Base-by-base conservation (phyloP, 1,140 invertebrate genomes). In the Brachionus paranguensis region DNA sequence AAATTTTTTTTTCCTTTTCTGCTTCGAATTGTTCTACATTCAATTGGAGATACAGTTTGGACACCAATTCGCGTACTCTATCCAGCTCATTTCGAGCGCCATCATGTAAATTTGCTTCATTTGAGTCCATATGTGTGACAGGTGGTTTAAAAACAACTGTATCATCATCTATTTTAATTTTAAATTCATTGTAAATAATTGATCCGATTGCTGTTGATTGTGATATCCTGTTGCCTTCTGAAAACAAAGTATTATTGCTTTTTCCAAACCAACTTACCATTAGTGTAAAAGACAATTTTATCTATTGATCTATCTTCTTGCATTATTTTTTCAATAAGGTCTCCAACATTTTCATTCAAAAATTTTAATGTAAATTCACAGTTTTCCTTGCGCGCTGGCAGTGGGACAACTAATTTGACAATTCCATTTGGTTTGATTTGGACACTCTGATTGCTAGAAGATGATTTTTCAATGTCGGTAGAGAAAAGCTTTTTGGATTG, bases 361-460 rank as follows among this genome's bases (percentile, higher is more conserved):
- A 83, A 83, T 37, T 83, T 83, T 10, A 83, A 6, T 8, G n/a
- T 24, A 45, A 83, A 83, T 55, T 68, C 60, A 27, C 81, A 83
- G 45, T 50, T 33, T 72, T 83, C 81, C 70, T 72, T 43, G 45
- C 47, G 14, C 8, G 64, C 60, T 17, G 81, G 81, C 5, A 83
- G 14, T 4, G 10, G 17, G 8, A 81, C 8, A 6, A 81, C 53
- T 14, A 81, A 37, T 47, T 81, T 81, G 6, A 81, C 41, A 3
- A 14, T 14, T 17, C 78, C 78, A 24, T 81, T 81, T 20, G 68
- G 53, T 47, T 14, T 47, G 14, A 47, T 47, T 47, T 12, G 11
- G 11, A 47, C 11, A n/a, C 45, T 47, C 3, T 47, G 11, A 14
- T 47, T 47, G 45, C 14, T 14, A 47, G 11, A 12, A 47, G 45